These are phyloP conservation scores for Scaptomyza montana DNA, from an alignment of 1,140 invertebrate species.

Conservation along the genomic window DNA sequence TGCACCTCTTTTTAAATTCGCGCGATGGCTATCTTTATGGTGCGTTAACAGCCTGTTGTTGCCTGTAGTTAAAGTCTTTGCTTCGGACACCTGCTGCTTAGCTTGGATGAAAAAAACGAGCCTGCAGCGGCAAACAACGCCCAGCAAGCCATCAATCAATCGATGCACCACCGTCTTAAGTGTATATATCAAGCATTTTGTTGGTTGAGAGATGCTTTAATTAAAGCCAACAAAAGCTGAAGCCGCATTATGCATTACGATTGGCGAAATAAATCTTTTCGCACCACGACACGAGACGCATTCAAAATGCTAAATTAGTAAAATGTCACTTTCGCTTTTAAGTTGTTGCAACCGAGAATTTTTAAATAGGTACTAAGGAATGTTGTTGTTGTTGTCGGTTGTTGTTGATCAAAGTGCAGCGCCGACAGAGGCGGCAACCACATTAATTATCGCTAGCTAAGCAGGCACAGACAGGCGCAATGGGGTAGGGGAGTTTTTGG, in stretches of 20 bases:
- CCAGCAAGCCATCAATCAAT: conserved; percentile 49
- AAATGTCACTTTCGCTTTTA: conserved; percentile 82
- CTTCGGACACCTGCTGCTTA: conserved; percentile 18
- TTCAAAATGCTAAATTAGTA: conserved; percentile 82
- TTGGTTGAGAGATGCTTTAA: conserved; percentile 44
- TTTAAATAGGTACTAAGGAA: conserved; percentile 23
- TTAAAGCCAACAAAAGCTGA: conserved; percentile 46
- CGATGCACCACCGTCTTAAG: conserved; percentile 11
- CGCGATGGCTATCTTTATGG: conserved; percentile 45
- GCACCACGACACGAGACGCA: conserved; percentile 56
- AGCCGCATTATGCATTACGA: conserved; percentile 33
- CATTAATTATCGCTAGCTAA: conserved; percentile 79
- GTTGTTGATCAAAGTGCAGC: conserved; percentile 63
- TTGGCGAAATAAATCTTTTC: conserved; percentile 71
- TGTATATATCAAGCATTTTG: too few relatives aligned
- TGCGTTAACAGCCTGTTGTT: conserved; percentile 39
- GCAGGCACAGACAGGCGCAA: conserved; percentile 67
- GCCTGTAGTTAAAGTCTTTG: not conserved
- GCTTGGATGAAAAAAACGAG: conserved; percentile 12
- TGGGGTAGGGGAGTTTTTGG: conserved; percentile 27
- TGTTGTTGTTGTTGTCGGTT: conserved; percentile 28
- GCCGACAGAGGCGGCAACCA: conserved; percentile 59
- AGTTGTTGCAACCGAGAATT: conserved; percentile 45
- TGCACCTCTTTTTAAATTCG: not conserved
- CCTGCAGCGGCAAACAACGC: conserved; percentile 4